Evolutionary conservation across 2,888 invertebrate genomes (phyloP), one percentile per base, ranked within the genome.

Genomic region (Mylabris sibirica): DNA sequence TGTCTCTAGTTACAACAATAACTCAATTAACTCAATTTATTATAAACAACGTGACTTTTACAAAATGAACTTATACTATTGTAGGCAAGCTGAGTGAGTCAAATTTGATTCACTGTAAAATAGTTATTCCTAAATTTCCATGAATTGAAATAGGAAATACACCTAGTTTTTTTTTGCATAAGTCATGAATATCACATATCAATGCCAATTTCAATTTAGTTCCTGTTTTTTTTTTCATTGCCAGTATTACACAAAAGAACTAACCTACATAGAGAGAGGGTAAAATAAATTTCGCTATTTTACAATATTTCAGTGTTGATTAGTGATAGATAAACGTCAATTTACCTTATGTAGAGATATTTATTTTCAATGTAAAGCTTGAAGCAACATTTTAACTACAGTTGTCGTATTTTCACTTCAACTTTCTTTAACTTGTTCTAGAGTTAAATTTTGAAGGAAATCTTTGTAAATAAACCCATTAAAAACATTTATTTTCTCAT

Each of bases 401-500:
- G 20, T 20, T 20, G 49, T 20, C 2, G 9, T 49, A 20, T 49
- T 49, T 49, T 20, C 49, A 49, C 9, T 49, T 49, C 49, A 49
- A 20, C 49, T 49, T 49, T 49, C 49, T 49, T 49, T 11, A n/a
- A 49, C 20, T 9, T 20, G 17, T 20, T 8, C 20, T 8, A 17
- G 17, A 9, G 0, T 49, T 9, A 20, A 49, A 0, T 49, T 17
- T 17, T 17, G 44, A 49, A 4, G 6, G 9, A 49, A 20, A 17
- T 17, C 17, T 17, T 8, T 17, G 1, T 49, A 17, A 49, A 49
- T 20, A 49, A 49, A 3, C 1, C 17, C 6, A 44, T n/a, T 44
- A n/a, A n/a, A 44, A 44, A 44, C 44, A 38, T 38, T 38, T 38
- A 38, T 38, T 38, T 38, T 38, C 38, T 38, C 38, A 38, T 41